A percentile compares a stretch with the other conserved stretches of the same genome.
Evolutionary conservation across 2,113 vertebrate genomes (phyloP).

Genomic region (Gorsachius goisagi): DNA sequence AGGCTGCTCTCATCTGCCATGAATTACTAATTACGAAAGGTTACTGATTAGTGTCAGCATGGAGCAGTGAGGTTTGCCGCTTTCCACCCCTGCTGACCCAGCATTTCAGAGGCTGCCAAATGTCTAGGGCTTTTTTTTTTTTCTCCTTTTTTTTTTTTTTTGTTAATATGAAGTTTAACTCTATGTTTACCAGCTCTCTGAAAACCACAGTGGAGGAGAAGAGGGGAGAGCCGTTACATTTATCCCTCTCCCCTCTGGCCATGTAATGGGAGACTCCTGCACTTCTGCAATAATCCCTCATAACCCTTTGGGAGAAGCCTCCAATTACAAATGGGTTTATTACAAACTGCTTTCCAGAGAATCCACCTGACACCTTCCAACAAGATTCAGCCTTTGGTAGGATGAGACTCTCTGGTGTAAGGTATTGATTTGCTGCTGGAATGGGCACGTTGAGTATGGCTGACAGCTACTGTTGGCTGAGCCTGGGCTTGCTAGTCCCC

Average conservation of each 20-base stretch:
- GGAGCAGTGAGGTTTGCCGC: background rate
- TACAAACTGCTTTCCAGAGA: background rate
- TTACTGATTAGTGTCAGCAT: background rate
- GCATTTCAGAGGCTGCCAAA: background rate
- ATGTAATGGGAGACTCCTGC: background rate
- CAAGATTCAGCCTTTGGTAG: background rate
- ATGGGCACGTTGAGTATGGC: background rate
- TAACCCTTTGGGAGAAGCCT: background rate
- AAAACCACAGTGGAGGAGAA: background rate
- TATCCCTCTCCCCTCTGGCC: background rate
- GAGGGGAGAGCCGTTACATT: background rate
- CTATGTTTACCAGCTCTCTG: background rate
- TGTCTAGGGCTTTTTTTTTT: background rate
- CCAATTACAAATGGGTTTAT: background rate
- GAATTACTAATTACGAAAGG: background rate
- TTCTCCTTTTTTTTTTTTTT: too few species aligned
- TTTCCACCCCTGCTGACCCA: background rate
- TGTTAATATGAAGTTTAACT: background rate
- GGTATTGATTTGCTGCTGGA: background rate
- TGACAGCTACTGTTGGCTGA: background rate
- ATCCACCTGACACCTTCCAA: background rate
- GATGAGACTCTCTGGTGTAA: background rate
- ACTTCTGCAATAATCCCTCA: background rate
- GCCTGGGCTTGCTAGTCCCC: background rate
- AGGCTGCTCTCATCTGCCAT: background rate